phyloP scores from a whole-genome alignment of 30 jellyfish, hydroid and myxozoan species.

The Hydra vulgaris region DNA sequence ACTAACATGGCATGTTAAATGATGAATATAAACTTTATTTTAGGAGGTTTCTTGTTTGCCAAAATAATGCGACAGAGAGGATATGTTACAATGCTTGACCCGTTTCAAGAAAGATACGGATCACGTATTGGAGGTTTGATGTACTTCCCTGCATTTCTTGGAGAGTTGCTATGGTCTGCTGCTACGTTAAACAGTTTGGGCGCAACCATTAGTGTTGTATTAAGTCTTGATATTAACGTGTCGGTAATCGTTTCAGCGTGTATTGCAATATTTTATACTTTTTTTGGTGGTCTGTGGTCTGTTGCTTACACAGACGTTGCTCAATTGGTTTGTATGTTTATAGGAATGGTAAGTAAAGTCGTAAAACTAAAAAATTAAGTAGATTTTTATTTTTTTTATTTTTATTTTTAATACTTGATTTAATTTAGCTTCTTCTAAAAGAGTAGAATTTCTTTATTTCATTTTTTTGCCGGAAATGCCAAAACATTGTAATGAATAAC shows the following conservation, averaged over 20 bases:
- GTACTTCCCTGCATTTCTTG: conserved; percentile 98
- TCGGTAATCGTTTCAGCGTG: conserved; percentile 94
- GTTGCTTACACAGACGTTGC: conserved; percentile 99
- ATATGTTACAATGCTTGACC: conserved; percentile 95
- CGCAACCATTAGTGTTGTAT: conserved; percentile 87
- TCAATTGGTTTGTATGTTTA: conserved; percentile 93
- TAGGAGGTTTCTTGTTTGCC: conserved; percentile 96
- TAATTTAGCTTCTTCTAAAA: too few relatives aligned
- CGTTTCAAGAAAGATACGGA: conserved; percentile 97
- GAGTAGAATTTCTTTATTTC: too few relatives aligned
- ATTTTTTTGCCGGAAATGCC: too few relatives aligned
- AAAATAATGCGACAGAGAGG: conserved; percentile 94
- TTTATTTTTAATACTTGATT: too few relatives aligned
- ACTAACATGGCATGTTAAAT: not conserved
- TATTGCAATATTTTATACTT: conserved; percentile 92
- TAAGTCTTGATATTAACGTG: conserved; percentile 35
- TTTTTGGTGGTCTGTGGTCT: conserved; percentile 99
- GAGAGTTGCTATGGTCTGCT: conserved; percentile 97
- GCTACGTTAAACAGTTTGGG: conserved; percentile 97
- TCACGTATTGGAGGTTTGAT: conserved; percentile 81
- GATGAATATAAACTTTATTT: not conserved
- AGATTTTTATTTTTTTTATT: too few relatives aligned
- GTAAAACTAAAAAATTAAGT: not conserved
- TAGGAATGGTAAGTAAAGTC: conserved; percentile 78
- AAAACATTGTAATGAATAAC: too few relatives aligned